Percentiles rank a stretch among this genome's conserved stretches.
Evolutionary conservation across 2,113 vertebrate genomes (phyloP).

Genomic region (Trochalopteron elliotii): DNA sequence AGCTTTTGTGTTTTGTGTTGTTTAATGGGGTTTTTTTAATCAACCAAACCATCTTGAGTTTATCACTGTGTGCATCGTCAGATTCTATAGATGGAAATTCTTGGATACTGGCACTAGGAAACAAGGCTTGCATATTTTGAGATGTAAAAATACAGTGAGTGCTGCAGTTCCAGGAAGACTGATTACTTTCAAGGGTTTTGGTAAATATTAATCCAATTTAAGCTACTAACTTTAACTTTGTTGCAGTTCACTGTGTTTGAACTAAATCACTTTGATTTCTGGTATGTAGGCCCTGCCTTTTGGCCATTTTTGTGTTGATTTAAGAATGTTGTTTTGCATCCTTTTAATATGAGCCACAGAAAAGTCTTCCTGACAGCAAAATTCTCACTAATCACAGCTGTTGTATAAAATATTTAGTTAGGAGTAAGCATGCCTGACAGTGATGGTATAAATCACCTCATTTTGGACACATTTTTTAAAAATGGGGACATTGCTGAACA

Average conservation of each 20-base stretch:
- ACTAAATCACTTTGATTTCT: conserved; percentile 11
- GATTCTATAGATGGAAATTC: not conserved
- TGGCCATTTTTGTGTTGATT: not conserved
- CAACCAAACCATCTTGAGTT: not conserved
- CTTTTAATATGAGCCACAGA: not conserved
- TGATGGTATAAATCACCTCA: conserved; percentile 43
- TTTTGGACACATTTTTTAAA: conserved; percentile 29
- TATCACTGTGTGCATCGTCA: not conserved
- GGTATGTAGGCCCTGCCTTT: not conserved
- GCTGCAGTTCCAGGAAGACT: not conserved
- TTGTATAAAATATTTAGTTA: conserved; percentile 28
- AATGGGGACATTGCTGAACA: conserved; percentile 12
- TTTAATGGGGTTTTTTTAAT: not conserved
- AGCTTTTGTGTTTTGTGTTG: not conserved
- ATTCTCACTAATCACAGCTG: conserved; percentile 33
- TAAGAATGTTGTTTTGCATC: not conserved
- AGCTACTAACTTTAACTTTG: not conserved
- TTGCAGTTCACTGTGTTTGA: not conserved
- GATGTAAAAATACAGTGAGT: not conserved
- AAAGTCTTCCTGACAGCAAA: conserved; percentile 23
- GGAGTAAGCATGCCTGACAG: conserved; percentile 13
- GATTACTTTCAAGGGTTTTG: not conserved
- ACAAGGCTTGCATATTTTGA: not conserved
- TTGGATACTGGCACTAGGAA: not conserved
- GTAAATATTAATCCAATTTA: not conserved